Base-by-base conservation (phyloP, 2,888 invertebrate species). In the Nemotelus nigrinus region DNA sequence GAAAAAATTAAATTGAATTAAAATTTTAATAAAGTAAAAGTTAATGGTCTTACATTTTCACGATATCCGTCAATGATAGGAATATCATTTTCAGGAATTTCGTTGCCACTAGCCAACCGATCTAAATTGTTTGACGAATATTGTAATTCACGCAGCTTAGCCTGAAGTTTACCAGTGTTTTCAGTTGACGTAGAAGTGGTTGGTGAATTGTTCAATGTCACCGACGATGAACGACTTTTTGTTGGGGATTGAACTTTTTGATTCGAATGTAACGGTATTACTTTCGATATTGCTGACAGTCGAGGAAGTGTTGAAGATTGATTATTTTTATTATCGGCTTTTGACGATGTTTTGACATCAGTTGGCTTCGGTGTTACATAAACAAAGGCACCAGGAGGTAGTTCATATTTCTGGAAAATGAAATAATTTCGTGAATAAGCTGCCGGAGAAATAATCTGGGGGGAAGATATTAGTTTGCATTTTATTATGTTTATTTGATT, bases 21-120 rank as follows among this genome's bases (percentile, higher is more conserved):
- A 43, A 70, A 25, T 25, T 10, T 6, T 8, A 25, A 68, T 3
- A 7, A 57, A 10, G 57, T 43, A 5, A 43, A 3, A 41, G 3
- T 5, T 4, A 41, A 57, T 57, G 10, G 4, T n/a, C 76, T 82
- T 80, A 88, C 88, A 82, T 88, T 85, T 77, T 86, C 85, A 2
- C 85, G 82, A 79, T 85, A 88, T 6, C 88, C 88, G 80, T 88
- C 88, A 81, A 88, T 85, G 68, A 88, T 86, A 0, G 83, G 80
- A 45, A 82, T 82, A 81, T 85, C 83, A 43, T 60, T 63, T 2
- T 82, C 81, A 43, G 84, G 81, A 1, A 82, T 79, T 2, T 76
- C 70, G 1, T 80, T 81, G 8, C 83, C 80, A 70, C 84, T 83
- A n/a, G 83, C 83, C 72, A 84, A 71, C 2, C 83, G 81, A 1